A percentile compares a stretch with the other conserved stretches of the same genome.
These are phyloP conservation scores for Apamea crenata DNA, from an alignment of 2,888 invertebrate species.

Conservation along the genomic window DNA sequence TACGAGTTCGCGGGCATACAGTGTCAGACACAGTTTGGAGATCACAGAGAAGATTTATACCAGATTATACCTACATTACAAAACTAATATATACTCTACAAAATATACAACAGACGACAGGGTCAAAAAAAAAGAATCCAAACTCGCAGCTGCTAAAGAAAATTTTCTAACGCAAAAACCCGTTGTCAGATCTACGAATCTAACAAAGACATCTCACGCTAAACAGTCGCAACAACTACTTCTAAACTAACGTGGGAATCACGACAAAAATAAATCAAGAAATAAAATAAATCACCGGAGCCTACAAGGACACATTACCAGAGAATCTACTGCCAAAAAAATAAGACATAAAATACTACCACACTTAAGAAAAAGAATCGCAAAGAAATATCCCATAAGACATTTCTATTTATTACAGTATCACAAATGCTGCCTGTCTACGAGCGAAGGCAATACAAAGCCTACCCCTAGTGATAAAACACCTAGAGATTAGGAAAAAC, in stretches of 20 bases:
- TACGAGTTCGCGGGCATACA: no score
- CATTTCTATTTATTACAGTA: conserved; percentile 45
- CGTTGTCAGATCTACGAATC: background rate
- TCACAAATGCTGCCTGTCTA: conserved; percentile 45
- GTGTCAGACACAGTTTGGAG: no score
- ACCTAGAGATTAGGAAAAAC: conserved; percentile 55
- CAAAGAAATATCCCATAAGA: conserved; percentile 41
- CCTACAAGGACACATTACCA: conserved; percentile 23
- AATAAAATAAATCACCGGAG: conserved; percentile 34
- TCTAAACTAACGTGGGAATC: background rate
- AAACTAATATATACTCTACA: no score
- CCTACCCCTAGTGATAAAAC: conserved; percentile 45
- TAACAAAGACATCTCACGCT: no score
- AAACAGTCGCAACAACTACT: background rate
- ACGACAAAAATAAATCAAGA: conserved; percentile 2
- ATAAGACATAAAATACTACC: conserved; percentile 38
- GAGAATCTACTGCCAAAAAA: conserved; percentile 43
- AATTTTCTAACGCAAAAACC: background rate
- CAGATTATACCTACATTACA: no score
- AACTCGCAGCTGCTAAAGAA: background rate
- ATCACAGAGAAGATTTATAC: no score
- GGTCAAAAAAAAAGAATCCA: background rate
- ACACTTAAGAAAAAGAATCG: conserved; percentile 38
- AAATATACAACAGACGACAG: no score
- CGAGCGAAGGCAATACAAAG: conserved; percentile 38